Conservation (phyloP, 2,888 invertebrate species). For the Hedychridium roseum region DNA sequence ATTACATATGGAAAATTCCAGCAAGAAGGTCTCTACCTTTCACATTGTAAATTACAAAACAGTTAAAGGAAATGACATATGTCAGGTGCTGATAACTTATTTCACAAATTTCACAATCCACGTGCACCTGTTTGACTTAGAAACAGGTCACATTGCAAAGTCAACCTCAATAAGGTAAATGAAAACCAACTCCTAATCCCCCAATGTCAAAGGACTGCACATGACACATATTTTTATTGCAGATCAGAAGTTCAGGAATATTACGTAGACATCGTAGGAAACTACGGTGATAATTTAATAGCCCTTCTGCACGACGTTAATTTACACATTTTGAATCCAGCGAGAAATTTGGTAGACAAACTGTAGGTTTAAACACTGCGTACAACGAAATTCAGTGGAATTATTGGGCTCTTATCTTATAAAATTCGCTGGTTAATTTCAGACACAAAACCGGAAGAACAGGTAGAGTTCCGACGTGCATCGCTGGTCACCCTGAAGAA, state of each 20-base stretch:
- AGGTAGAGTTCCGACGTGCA: slow-evolving; percentile 67
- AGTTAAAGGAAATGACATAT: slow-evolving; percentile 29
- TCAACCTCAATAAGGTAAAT: slow-evolving; percentile 31
- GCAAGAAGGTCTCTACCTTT: slow-evolving; percentile 57
- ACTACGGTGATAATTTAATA: slow-evolving; percentile 56
- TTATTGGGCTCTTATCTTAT: no score
- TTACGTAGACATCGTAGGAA: slow-evolving; percentile 56
- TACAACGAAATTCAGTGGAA: no score
- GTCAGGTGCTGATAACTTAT: slow-evolving; percentile 48
- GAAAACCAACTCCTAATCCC: not conserved
- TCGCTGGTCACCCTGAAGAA: slow-evolving; percentile 74
- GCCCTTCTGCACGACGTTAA: slow-evolving; percentile 47
- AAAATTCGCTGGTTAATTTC: no score
- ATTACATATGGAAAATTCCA: no score
- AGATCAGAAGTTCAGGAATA: slow-evolving; percentile 43
- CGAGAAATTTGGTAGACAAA: slow-evolving; percentile 42
- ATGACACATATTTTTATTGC: no score
- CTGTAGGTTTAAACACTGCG: slow-evolving; percentile 39
- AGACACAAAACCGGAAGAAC: slow-evolving; percentile 45
- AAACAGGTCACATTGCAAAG: slow-evolving; percentile 40
- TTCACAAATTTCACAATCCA: slow-evolving; percentile 35
- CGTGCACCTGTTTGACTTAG: slow-evolving; percentile 45
- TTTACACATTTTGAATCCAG: slow-evolving; percentile 52
- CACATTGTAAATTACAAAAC: slow-evolving; percentile 49
- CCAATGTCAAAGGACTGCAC: no score